Evolutionary conservation across 2,888 invertebrate genomes (phyloP).

Genomic region (Amphipyra berbera): DNA sequence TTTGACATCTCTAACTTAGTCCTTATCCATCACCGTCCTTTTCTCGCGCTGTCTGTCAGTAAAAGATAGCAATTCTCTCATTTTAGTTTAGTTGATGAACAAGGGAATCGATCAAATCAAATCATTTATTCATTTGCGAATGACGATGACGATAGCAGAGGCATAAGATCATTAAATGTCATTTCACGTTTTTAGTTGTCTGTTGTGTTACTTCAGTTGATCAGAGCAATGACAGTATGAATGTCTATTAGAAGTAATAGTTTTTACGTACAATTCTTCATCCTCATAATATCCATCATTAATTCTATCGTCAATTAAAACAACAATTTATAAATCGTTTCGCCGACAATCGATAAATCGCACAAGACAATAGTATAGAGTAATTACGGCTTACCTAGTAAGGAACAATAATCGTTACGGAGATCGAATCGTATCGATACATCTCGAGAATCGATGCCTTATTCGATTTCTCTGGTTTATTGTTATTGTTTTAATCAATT

Average conservation of each 20-base stretch:
- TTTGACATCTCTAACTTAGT: no score
- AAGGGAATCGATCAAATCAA: no score
- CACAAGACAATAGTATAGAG: slow-evolving; percentile 78
- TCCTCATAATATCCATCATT: slow-evolving; percentile 42
- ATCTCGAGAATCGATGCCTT: slow-evolving; percentile 81
- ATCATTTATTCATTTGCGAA: no score
- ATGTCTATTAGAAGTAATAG: background rate
- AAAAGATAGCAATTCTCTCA: no score
- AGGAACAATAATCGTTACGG: slow-evolving; percentile 82
- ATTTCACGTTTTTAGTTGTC: no score
- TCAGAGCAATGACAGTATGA: no score
- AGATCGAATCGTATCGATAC: slow-evolving; percentile 76
- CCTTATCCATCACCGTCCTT: no score
- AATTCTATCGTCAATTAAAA: slow-evolving; percentile 63
- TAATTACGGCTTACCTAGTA: slow-evolving; percentile 85
- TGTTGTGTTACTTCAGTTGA: no score
- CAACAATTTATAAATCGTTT: slow-evolving; percentile 56
- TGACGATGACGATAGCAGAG: no score
- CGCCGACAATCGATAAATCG: slow-evolving; percentile 73
- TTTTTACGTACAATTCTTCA: background rate
- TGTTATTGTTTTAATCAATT: slow-evolving; percentile 84
- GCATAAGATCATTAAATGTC: no score
- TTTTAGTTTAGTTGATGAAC: no score
- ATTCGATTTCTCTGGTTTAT: slow-evolving; percentile 80
- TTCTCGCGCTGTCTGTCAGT: no score